Evolutionary conservation across 2,888 invertebrate genomes (phyloP).

Genomic region (Leptinotarsa tumamoca): DNA sequence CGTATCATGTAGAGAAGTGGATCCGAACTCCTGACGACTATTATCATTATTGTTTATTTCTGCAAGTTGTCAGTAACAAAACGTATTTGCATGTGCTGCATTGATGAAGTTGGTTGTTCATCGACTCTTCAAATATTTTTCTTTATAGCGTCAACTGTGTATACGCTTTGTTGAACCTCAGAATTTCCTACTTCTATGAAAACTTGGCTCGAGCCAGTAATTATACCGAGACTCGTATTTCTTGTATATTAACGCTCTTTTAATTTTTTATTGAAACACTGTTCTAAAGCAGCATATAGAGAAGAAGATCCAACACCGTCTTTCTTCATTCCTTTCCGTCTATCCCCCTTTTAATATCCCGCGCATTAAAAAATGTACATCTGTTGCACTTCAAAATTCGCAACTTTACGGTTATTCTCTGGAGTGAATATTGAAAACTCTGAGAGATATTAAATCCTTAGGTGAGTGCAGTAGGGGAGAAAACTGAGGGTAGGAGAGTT

Average conservation of each 20-base stretch:
- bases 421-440: constrained; percentile 21
- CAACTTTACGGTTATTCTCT: constrained; percentile 20
- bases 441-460: constrained; percentile 15
- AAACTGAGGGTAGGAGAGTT: not conserved
- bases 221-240: constrained; percentile 18
- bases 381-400: constrained; percentile 38
- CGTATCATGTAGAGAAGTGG: too few species aligned
- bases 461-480: not conserved
- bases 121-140: too few species aligned
- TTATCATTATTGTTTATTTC: too few species aligned
- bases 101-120: too few species aligned
- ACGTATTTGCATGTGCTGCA: too few species aligned
- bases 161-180: not conserved
- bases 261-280: constrained; percentile 26
- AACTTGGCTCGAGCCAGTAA: not conserved
- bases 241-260: constrained; percentile 28
- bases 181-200: constrained; percentile 11
- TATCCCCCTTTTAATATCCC: constrained; percentile 39
- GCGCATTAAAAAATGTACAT: constrained; percentile 39
- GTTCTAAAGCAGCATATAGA: constrained; percentile 10
- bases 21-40: too few species aligned
- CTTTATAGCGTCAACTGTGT: not conserved
- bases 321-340: constrained; percentile 5
- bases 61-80: too few species aligned
- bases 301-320: constrained; percentile 15